These are phyloP conservation scores for Eubasilissa regina DNA, from an alignment of 1,140 invertebrate genomes.

Conservation along the genomic window DNA sequence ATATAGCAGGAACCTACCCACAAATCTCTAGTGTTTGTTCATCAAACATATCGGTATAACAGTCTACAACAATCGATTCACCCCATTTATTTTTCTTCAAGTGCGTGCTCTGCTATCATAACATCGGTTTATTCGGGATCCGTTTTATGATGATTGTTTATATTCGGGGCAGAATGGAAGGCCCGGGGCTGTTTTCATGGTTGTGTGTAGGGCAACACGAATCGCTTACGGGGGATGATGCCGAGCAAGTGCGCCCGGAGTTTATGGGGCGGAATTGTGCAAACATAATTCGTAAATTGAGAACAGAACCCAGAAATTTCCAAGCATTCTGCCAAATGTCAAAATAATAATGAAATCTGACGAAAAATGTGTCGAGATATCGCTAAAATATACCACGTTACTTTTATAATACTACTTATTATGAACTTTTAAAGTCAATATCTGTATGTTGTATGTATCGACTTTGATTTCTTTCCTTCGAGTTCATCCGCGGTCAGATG, in stretches of 20 bases:
- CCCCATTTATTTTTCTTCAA: constrained; percentile 7
- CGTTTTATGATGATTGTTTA: constrained; percentile 50
- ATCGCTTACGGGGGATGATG: not conserved
- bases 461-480: not conserved
- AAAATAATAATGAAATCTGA: too few relatives aligned
- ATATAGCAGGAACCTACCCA: too few relatives aligned
- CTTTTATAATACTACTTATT: too few relatives aligned
- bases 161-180: constrained; percentile 1
- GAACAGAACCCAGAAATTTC: too few relatives aligned
- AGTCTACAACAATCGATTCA: constrained; percentile 45
- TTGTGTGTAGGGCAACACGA: not conserved
- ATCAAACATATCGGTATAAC: constrained; percentile 53
- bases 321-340: too few relatives aligned
- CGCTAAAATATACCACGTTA: too few relatives aligned
- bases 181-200: constrained; percentile 38
- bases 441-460: not conserved
- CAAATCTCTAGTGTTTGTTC: constrained; percentile 34
- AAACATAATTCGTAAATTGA: constrained; percentile 22
- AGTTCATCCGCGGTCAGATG: not conserved
- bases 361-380: too few relatives aligned
- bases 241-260: not conserved
- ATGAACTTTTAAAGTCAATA: not conserved
- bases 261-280: constrained; percentile 23
- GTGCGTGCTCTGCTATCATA: constrained; percentile 50
- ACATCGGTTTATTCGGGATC: constrained; percentile 48